Percentiles rank a stretch among this genome's conserved stretches.
Evolutionary conservation across 1,140 invertebrate species (phyloP).

Genomic region (Propsilocerus akamusi): DNA sequence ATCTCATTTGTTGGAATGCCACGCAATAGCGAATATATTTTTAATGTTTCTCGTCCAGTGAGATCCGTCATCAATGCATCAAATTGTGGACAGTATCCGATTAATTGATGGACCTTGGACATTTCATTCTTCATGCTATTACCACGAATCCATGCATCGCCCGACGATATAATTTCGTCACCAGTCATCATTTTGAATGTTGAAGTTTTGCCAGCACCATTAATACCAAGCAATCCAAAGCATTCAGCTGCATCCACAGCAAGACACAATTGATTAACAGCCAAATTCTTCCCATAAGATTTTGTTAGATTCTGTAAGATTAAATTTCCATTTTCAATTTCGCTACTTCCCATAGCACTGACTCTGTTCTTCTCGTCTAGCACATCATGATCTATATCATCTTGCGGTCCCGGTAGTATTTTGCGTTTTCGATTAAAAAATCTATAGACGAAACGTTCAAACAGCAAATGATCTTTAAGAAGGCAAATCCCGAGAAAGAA

Average conservation of each 20-base stretch:
- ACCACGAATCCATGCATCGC: constrained; percentile 26
- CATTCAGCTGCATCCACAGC: constrained; percentile 47
- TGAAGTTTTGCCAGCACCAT: constrained; percentile 57
- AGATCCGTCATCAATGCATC: constrained; percentile 55
- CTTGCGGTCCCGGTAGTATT: constrained; percentile 2
- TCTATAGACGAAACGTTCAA: constrained; percentile 6
- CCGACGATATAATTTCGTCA: constrained; percentile 25
- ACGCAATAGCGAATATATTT: constrained; percentile 44
- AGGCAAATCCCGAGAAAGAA: neutral
- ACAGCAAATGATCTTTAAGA: neutral
- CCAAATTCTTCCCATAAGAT: constrained; percentile 43
- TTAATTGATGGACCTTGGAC: constrained; percentile 28
- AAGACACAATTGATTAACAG: constrained; percentile 54
- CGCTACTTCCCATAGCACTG: constrained; percentile 10
- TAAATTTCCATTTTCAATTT: constrained; percentile 22
- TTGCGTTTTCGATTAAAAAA: constrained; percentile 5
- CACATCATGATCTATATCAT: constrained; percentile 27
- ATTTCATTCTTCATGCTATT: constrained; percentile 29
- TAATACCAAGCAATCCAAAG: constrained; percentile 62
- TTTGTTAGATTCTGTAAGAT: constrained; percentile 39
- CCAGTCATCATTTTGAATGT: constrained; percentile 61
- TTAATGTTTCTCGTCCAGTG: constrained; percentile 51
- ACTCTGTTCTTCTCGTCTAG: constrained; percentile 23
- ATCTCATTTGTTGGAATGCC: constrained; percentile 34
- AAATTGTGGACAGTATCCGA: constrained; percentile 56